These are phyloP conservation scores for Microtus richardsoni DNA, from an alignment of 2,113 vertebrate genomes.

Conservation along the genomic window DNA sequence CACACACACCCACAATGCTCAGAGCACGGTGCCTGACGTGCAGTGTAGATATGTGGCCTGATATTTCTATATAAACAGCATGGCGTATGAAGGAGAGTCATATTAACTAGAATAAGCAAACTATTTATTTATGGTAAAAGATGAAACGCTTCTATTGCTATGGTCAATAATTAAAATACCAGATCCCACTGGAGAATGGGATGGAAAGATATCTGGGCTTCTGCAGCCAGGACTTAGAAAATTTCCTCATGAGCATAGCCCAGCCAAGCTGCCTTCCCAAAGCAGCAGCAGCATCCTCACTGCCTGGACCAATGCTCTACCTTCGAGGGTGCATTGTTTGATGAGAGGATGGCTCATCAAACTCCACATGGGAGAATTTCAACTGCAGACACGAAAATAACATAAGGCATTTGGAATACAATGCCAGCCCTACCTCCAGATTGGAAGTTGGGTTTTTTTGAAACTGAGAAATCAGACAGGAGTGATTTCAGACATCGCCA, in stretches of 20 bases:
- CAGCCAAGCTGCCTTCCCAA: neutral
- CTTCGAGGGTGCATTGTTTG: neutral
- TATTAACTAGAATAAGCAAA: neutral
- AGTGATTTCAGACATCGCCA: neutral
- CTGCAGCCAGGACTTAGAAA: no score
- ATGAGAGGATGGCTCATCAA: neutral
- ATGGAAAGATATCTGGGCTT: neutral
- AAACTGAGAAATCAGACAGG: neutral
- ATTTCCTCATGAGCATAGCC: neutral
- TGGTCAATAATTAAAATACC: neutral
- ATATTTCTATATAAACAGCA: neutral
- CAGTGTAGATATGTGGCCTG: neutral
- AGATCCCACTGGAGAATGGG: neutral
- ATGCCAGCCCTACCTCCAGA: accelerated
- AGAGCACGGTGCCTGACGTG: neutral
- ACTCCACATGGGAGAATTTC: neutral
- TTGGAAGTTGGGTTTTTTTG: accelerated
- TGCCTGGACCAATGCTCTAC: accelerated
- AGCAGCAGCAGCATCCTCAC: neutral
- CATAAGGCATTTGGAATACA: neutral
- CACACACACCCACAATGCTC: neutral
- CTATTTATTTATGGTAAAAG: neutral
- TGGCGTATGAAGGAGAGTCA: neutral
- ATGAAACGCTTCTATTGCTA: neutral
- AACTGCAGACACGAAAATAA: neutral